Evolutionary conservation across 2,113 vertebrate species (phyloP), one percentile per base, ranked within the genome.

Genomic region (Trichomycterus rosablanca): DNA sequence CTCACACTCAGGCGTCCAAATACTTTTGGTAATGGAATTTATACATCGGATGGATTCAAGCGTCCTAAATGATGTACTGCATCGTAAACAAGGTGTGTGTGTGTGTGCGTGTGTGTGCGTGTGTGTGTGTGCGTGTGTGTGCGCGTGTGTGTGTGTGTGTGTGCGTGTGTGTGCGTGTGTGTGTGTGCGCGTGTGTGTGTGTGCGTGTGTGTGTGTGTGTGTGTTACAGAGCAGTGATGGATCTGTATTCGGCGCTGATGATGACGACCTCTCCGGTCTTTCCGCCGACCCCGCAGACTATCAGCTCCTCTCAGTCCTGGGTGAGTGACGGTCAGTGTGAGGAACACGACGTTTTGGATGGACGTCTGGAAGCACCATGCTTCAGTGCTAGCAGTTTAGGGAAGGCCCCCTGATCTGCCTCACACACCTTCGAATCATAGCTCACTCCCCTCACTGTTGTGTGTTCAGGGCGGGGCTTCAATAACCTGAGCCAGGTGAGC

Each of bases 221-320:
- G 30, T 34, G 50, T 10, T 24, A 42, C 81, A 95, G 93, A 86
- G 89, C 74, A 88, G 86, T 67, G 87, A 89, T 63, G 78, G 86
- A 59, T 89, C 87, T 66, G 78, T 87, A 62, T 82, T 86, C 59
- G 79, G 81, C 16, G 71, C 76, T 74, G 75, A 78, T 7, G 83
- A 78, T 7, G 83, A 88, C 81, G 88, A 90, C 76, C 65, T 84
- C 74, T 75, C 88, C 37, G 78, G 84, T 44, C 83, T 89, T 67
- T 91, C 91, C 10, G 80, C 86, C 2, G 83, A 89, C 57, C 84
- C 88, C 1, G 83, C 89, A 75, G 92, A 96, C 76, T 98, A 98
- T 87, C 90, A 94, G 80, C 88, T 97, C 15, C 89, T 97, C 73
- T 86, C 87, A 45, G 89, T 95, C 81, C 90, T 98, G 82, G 95